A percentile compares a stretch with the other conserved stretches of the same genome.
phyloP scores from a whole-genome alignment of 2,888 invertebrate species.

The Nymphalis urticae region DNA sequence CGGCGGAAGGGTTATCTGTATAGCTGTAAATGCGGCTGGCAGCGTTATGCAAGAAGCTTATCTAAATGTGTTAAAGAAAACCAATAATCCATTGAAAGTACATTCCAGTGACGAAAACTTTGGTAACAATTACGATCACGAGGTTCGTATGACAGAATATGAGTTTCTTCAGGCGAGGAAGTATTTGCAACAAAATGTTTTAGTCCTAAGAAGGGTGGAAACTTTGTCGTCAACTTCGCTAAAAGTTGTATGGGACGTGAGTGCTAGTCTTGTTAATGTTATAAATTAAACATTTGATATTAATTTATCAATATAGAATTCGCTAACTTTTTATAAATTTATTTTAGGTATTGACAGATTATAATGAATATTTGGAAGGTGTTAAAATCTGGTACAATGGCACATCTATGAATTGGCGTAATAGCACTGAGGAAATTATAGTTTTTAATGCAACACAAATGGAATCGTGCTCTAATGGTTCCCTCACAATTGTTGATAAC shows the following conservation, averaged over 20 bases:
- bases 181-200: conserved; percentile 89
- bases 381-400: conserved; percentile 84
- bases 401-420: conserved; percentile 73
- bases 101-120: conserved; percentile 59
- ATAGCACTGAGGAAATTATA: conserved; percentile 61
- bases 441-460: conserved; percentile 57
- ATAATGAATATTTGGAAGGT: conserved; percentile 84
- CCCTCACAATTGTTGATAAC: conserved; percentile 85
- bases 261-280: conserved; percentile 51
- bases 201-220: conserved; percentile 85
- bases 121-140: conserved; percentile 63
- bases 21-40: conserved; percentile 76
- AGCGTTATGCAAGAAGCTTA: conserved; percentile 78
- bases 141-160: conserved; percentile 84
- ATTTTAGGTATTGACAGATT: conserved; percentile 76
- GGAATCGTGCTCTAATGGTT: conserved; percentile 80
- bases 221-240: conserved; percentile 88
- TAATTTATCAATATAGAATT: conserved; percentile 23
- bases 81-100: conserved; percentile 66
- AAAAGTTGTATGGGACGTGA: conserved; percentile 90
- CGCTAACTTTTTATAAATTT: conserved; percentile 12
- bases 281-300: conserved; percentile 20
- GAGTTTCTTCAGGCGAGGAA: conserved; percentile 90
- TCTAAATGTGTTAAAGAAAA: conserved; percentile 73
- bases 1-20: conserved; percentile 76